Evolutionary conservation across 2,113 vertebrate genomes (phyloP).

Genomic region (Lagopus muta): DNA sequence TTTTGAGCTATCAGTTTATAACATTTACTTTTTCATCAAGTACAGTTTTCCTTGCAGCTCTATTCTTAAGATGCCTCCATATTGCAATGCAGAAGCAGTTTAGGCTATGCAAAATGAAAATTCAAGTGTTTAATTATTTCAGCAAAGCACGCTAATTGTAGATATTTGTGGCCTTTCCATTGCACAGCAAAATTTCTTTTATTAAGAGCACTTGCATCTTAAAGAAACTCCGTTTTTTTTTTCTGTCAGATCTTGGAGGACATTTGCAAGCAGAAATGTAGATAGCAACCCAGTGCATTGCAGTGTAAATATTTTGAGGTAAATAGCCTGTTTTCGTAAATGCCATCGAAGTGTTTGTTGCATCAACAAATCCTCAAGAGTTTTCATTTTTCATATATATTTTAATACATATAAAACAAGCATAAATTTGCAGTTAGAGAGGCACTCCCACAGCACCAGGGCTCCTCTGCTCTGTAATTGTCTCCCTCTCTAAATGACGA

Average conservation of each 20-base stretch:
- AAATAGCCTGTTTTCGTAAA: conserved; percentile 42
- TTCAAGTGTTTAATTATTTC: conserved; percentile 21
- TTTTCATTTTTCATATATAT: not conserved
- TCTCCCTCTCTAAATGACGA: not conserved
- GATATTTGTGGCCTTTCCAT: not conserved
- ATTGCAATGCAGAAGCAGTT: not conserved
- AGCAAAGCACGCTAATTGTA: not conserved
- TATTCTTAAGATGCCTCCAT: not conserved
- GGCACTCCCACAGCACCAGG: not conserved
- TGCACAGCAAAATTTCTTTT: not conserved
- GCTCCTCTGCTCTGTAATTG: not conserved
- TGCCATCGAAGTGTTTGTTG: conserved; percentile 37
- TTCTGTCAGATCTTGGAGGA: not conserved
- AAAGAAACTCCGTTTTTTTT: conserved; percentile 50
- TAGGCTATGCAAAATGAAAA: not conserved
- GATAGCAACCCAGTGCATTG: not conserved
- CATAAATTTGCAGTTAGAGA: not conserved
- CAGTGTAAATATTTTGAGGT: conserved; percentile 37
- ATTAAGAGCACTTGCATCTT: not conserved
- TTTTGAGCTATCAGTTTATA: not conserved
- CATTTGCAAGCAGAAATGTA: not conserved
- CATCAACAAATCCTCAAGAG: conserved; percentile 10
- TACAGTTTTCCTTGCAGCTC: not conserved
- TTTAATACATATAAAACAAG: not conserved
- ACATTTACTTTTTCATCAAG: not conserved